These are phyloP conservation scores for Semaprochilodus insignis DNA, from an alignment of 2,797 vertebrate species.

Conservation along the genomic window DNA sequence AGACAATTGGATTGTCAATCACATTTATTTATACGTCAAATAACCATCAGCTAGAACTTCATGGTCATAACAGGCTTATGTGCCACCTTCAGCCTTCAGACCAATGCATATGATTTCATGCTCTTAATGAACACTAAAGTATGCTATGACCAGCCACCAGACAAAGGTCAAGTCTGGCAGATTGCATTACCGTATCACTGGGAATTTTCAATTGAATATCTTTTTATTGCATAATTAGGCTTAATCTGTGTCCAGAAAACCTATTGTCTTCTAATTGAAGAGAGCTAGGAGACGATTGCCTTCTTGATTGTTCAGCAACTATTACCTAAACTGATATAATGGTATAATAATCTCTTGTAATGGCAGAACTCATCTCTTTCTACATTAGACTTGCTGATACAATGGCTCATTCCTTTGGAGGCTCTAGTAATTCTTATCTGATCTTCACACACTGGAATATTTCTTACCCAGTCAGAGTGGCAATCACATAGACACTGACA, in stretches of 20 bases:
- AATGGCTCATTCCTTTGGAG: neutral
- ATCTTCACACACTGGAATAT: neutral
- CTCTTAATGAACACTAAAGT: neutral
- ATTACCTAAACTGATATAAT: constrained; percentile 8
- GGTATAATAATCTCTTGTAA: constrained; percentile 1
- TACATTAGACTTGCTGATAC: neutral
- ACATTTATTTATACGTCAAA: no score
- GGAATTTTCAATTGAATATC: neutral
- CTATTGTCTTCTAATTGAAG: neutral
- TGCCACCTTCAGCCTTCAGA: no score
- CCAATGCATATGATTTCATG: neutral
- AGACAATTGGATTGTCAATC: no score
- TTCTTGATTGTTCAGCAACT: neutral
- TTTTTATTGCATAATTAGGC: neutral
- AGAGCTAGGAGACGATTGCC: neutral
- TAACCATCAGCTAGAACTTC: no score
- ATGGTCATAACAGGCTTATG: no score
- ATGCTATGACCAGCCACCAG: neutral
- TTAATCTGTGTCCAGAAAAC: constrained; percentile 10
- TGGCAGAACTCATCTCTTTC: neutral
- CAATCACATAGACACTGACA: constrained; percentile 14
- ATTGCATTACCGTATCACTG: neutral
- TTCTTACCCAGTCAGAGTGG: neutral
- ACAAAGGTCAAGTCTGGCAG: neutral
- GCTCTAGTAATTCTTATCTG: neutral